phyloP scores from a whole-genome alignment of 2,797 vertebrate species.

The Monodelphis domestica region DNA sequence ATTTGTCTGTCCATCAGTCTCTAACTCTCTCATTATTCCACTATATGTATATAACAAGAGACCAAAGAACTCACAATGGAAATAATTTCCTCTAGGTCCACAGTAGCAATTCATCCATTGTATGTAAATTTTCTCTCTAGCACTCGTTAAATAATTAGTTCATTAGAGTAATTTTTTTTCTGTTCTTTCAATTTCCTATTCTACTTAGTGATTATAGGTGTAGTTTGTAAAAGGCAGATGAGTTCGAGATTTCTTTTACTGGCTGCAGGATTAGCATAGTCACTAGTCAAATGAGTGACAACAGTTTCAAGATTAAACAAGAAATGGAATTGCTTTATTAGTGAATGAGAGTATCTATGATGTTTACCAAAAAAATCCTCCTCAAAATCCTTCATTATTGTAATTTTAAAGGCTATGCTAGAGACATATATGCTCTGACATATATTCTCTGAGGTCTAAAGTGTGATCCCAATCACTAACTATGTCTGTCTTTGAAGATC shows the following conservation, averaged over 20 bases:
- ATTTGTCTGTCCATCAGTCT: too few relatives aligned
- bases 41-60: neutral
- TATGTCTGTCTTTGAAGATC: neutral
- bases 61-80: neutral
- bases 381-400: neutral
- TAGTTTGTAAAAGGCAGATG: neutral
- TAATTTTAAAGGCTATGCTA: neutral
- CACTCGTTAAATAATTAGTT: conserved; percentile 4
- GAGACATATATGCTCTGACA: neutral
- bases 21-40: neutral
- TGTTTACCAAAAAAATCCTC: neutral
- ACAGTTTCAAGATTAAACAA: conserved; percentile 11
- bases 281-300: neutral
- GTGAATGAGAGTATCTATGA: neutral
- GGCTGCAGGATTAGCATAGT: neutral
- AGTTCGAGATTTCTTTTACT: neutral
- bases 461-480: neutral
- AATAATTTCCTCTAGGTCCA: neutral
- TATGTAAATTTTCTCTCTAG: neutral
- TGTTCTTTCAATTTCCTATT: neutral
- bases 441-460: neutral
- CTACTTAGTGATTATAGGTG: neutral
- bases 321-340: neutral
- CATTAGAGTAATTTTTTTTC: neutral
- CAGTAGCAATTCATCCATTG: neutral